phyloP scores from a whole-genome alignment of 2,797 vertebrate species.

The Enteromius fasciolatus region DNA sequence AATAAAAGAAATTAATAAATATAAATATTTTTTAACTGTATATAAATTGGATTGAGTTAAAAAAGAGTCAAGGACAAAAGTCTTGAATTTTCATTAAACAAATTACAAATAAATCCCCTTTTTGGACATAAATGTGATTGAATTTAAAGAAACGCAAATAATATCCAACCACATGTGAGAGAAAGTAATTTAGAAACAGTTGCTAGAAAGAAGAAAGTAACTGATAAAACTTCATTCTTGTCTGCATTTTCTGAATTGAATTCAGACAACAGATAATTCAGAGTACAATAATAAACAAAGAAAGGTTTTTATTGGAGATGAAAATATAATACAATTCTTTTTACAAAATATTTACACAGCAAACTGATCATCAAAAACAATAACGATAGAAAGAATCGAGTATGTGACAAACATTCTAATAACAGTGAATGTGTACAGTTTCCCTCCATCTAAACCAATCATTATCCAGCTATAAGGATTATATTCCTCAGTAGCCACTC shows the following conservation, averaged over 20 bases:
- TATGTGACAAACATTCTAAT: conserved; percentile 49
- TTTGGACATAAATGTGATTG: neutral
- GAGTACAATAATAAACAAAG: conserved; percentile 64
- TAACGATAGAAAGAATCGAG: conserved; percentile 19
- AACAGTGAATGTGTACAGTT: conserved; percentile 48
- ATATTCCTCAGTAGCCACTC: conserved; percentile 30
- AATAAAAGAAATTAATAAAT: too few relatives aligned
- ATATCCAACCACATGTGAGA: neutral
- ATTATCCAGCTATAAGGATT: conserved; percentile 31
- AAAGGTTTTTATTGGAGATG: conserved; percentile 53
- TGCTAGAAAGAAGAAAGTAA: too few relatives aligned
- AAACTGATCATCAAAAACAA: conserved; percentile 30
- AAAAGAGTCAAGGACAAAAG: too few relatives aligned
- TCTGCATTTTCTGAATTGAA: neutral
- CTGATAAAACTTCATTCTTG: neutral
- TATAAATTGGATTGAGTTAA: too few relatives aligned
- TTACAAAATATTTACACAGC: conserved; percentile 61
- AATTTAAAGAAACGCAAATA: neutral
- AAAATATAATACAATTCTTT: conserved; percentile 59
- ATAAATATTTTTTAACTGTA: too few relatives aligned
- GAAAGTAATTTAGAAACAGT: neutral
- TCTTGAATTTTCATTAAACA: too few relatives aligned
- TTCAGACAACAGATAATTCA: conserved; percentile 2
- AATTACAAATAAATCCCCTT: too few relatives aligned
- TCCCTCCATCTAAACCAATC: neutral